Evolutionary conservation across 2,113 vertebrate species (phyloP), one percentile per base, ranked within the genome.

Genomic region (Bombycilla garrulus): DNA sequence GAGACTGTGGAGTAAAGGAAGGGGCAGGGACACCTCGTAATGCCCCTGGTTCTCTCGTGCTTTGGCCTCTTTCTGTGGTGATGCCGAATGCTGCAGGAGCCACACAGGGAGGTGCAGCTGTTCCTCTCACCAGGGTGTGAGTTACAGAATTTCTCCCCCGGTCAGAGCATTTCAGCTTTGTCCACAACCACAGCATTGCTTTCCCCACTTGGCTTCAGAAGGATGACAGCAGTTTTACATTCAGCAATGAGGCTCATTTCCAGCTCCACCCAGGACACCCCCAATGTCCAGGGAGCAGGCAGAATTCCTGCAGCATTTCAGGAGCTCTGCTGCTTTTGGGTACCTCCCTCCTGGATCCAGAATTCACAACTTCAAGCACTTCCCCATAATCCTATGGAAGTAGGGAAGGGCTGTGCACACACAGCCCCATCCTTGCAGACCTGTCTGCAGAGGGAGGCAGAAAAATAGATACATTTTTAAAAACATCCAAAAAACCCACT

Each of bases 21-120:
- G 54, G 9, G 51, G 10, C 7, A 82, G 9, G 35, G 18, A 53
- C 21, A 36, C 11, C 9, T 60, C 0, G 0, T 15, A 1, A 0
- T 53, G 51, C 8, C 72, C 44, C 64, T 10, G 1, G 22, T 6
- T 36, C 33, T 76, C 31, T 15, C 2, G 6, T 17, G n/a, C 51
- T 18, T 73, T 21, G 18, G 31, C 38, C 12, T 18, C 26, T 78
- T 26, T 78, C 83, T 36, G 57, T 12, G 5, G 72, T 0, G 2
- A 31, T 69, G 48, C 48, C 10, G 11, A 44, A 10, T 1, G 0
- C 33, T 40, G 58, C 0, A 0, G 76, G 60, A 50, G 26, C 7
- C 16, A 14, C 2, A 0, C 4, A 1, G 33, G 44, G 44, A 84
- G 38, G 66, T 36, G 36, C 88, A 80, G 58, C 15, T 57, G 22